These are phyloP conservation scores for Colostygia pectinataria DNA, from an alignment of 2,888 invertebrate genomes.

Conservation along the genomic window DNA sequence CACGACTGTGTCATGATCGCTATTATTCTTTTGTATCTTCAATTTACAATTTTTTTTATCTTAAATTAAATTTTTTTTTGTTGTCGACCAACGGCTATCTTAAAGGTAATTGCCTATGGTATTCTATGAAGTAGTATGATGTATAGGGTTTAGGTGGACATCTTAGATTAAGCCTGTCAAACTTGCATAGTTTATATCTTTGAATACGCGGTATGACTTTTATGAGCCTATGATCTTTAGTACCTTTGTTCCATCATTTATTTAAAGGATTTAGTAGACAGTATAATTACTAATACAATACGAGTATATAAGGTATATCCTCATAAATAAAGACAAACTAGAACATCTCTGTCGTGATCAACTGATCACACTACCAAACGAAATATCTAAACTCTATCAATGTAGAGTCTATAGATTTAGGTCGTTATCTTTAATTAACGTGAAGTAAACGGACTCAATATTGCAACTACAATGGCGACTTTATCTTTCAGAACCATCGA, in stretches of 20 bases:
- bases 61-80: background rate
- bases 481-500: conserved; percentile 61
- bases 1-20: conserved; percentile 47
- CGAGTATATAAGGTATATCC: too few relatives aligned
- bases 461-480: conserved; percentile 59
- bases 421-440: conserved; percentile 69
- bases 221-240: background rate
- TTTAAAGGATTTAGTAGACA: too few relatives aligned
- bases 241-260: too few relatives aligned
- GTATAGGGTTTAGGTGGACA: too few relatives aligned
- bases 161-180: too few relatives aligned
- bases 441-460: conserved; percentile 62
- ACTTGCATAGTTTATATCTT: too few relatives aligned
- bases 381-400: conserved; percentile 33
- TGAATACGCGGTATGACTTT: background rate
- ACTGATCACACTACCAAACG: conserved; percentile 29
- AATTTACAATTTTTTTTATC: conserved; percentile 10
- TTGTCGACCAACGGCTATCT: background rate
- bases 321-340: conserved; percentile 5
- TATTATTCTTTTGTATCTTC: conserved; percentile 30
- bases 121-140: too few relatives aligned
- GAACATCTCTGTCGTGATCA: conserved; percentile 28
- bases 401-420: conserved; percentile 42
- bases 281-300: too few relatives aligned
- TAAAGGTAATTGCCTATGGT: too few relatives aligned